These are phyloP conservation scores for Criorhina ranunculi DNA, from an alignment of 2,888 invertebrate genomes.

Conservation along the genomic window DNA sequence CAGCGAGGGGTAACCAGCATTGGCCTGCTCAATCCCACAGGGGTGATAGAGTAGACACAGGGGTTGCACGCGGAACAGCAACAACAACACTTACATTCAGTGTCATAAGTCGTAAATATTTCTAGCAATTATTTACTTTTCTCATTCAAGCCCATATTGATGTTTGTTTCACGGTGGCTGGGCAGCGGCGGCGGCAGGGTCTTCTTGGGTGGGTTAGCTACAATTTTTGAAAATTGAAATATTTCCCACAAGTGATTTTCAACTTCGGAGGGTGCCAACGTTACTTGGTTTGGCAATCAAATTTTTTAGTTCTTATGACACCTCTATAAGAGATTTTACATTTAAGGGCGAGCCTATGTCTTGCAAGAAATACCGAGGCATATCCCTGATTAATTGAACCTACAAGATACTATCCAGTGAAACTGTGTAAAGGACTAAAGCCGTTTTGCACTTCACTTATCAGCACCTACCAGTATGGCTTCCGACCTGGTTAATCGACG, in stretches of 20 bases:
- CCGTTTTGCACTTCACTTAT: no score
- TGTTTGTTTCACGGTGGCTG: slow-evolving; percentile 78
- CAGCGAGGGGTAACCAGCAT: slow-evolving; percentile 76
- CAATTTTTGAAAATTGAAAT: slow-evolving; percentile 75
- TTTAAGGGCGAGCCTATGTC: no score
- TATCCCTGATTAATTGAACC: no score
- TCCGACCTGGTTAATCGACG: no score
- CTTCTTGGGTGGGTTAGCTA: slow-evolving; percentile 43
- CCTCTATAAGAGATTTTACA: no score
- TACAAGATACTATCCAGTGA: no score
- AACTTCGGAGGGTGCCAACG: slow-evolving; percentile 37
- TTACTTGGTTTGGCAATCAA: no score
- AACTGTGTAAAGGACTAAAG: no score
- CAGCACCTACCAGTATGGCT: no score
- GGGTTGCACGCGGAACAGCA: slow-evolving; percentile 56
- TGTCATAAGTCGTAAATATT: slow-evolving; percentile 83
- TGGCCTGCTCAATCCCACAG: slow-evolving; percentile 81
- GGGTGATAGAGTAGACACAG: slow-evolving; percentile 80
- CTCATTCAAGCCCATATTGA: slow-evolving; percentile 77
- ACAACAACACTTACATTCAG: slow-evolving; percentile 80
- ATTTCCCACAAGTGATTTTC: slow-evolving; percentile 76
- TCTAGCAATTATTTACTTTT: slow-evolving; percentile 79
- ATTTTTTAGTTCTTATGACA: no score
- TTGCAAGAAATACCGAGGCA: no score
- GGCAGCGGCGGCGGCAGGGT: no score